phyloP scores from a whole-genome alignment of 2,113 vertebrate genomes.

The Macaca nemestrina region DNA sequence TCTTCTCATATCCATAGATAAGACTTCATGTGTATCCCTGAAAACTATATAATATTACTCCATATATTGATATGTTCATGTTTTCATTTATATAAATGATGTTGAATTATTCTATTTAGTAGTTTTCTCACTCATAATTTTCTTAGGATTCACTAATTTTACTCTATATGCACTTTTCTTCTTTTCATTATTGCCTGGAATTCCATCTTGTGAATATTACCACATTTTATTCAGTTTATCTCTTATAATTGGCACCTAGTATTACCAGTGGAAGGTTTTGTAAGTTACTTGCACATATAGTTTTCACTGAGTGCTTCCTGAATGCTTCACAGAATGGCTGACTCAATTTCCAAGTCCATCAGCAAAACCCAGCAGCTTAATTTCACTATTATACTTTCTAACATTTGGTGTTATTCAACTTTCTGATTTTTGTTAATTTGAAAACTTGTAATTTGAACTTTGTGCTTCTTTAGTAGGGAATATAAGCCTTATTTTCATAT shows the following conservation, averaged over 20 bases:
- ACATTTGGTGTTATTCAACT: background rate
- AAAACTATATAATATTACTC: background rate
- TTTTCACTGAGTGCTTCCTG: background rate
- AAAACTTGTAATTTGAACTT: slow-evolving; percentile 37
- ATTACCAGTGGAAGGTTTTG: background rate
- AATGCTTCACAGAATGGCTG: background rate
- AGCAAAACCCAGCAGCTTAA: background rate
- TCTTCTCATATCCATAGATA: background rate
- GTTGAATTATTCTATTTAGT: background rate
- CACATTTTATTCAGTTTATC: background rate
- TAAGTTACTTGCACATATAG: background rate
- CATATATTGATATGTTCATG: background rate
- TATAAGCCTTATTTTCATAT: background rate
- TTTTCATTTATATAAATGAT: background rate
- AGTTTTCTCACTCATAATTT: background rate
- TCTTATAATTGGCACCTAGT: background rate
- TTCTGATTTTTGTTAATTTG: slow-evolving; percentile 16
- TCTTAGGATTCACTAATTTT: background rate
- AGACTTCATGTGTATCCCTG: background rate
- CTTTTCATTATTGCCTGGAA: background rate
- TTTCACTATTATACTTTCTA: background rate
- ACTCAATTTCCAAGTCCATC: background rate
- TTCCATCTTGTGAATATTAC: background rate
- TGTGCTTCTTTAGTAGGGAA: background rate
- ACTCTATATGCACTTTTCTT: background rate